Evolutionary conservation across 2,113 vertebrate genomes (phyloP), one percentile per base, ranked within the genome.

Genomic region (Syngnathus scovelli): DNA sequence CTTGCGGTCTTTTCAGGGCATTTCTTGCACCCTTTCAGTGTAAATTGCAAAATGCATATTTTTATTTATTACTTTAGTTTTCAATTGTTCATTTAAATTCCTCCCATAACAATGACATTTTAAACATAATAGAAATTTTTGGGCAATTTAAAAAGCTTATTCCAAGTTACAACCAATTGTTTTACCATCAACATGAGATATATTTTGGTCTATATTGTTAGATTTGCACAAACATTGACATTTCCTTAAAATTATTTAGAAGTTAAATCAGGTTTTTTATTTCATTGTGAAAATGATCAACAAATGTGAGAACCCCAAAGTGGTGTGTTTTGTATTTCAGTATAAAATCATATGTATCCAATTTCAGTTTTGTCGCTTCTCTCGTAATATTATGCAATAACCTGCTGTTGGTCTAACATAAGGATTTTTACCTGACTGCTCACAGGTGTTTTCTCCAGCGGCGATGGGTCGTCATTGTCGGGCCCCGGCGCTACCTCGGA

Each of bases 361-460:
- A 36, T 10, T 10, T 43, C 5, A 18, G 4, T 19, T 61, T 39
- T 61, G 12, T 15, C 4, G 41, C 39, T 46, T 46, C 46, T 36
- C 1, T 11, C 7, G 2, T 18, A 19, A 39, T 16, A 1, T 4
- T 39, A 61, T 39, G 4, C 21, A 6, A 4, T 58, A 0, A 23
- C 33, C 33, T 13, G 11, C 16, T 36, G 6, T 66, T 36, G 27
- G 36, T 33, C 33, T 44, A 3, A 11, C 19, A 37, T 61, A 2
- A 60, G 13, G 4, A 43, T 37, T 18, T 16, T 66, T 49, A 38
- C 64, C 33, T 39, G 59, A 39, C 70, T 72, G 27, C 72, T 67
- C 67, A 68, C 86, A 90, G 87, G 87, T 86, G 83, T 83, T 73
- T 89, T 88, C 71, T 86, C 84, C 37, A 75, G 63, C 27, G 67